phyloP scores from a whole-genome alignment of 2,888 invertebrate species.

The Polyommatus icarus region DNA sequence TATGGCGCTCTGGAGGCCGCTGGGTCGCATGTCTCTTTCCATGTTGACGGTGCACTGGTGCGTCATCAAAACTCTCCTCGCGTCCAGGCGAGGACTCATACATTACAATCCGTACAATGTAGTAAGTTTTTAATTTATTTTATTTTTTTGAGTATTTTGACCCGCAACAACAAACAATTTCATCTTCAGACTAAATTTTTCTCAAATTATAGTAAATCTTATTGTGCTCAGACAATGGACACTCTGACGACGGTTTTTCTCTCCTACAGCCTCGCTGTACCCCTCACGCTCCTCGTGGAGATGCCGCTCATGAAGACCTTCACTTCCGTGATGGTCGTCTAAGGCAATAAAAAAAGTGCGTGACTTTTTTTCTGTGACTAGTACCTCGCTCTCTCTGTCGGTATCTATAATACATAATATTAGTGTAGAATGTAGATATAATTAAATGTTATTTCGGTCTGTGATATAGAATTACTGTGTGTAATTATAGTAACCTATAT shows the following conservation, averaged over 20 bases:
- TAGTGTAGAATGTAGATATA: no score
- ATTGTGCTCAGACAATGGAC: background rate
- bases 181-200: no score
- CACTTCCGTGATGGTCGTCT: constrained; percentile 47
- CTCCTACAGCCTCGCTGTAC: constrained; percentile 38
- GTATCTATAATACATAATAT: no score
- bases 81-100: constrained; percentile 38
- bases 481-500: no score
- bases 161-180: no score
- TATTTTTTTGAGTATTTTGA: no score
- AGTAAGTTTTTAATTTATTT: constrained; percentile 31
- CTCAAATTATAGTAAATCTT: no score
- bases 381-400: no score
- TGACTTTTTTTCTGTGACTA: no score
- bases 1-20: constrained; percentile 57
- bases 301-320: constrained; percentile 44
- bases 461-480: no score
- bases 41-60: constrained; percentile 57
- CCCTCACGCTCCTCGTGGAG: constrained; percentile 31
- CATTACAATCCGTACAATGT: constrained; percentile 40
- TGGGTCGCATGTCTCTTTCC: constrained; percentile 58
- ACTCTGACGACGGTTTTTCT: background rate
- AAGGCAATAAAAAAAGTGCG: no score
- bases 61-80: constrained; percentile 48
- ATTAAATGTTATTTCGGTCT: no score